Evolutionary conservation across 2,888 invertebrate species (phyloP).

Genomic region (Drosophila meridionalis): DNA sequence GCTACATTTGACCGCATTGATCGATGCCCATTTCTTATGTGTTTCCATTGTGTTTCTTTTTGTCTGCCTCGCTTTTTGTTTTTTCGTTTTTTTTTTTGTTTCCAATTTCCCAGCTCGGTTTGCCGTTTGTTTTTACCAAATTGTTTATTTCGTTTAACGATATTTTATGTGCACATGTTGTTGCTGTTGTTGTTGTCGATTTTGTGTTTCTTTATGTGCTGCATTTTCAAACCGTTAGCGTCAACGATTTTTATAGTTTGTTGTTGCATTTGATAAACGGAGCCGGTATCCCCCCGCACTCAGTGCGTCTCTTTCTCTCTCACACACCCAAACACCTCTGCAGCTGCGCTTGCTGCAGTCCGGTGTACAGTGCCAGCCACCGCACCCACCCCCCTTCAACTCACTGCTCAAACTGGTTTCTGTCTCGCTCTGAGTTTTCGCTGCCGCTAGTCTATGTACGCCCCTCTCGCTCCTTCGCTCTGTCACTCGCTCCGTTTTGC

Average conservation of each 20-base stretch:
- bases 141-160: slow-evolving; percentile 49
- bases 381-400: not conserved
- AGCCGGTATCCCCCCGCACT: slow-evolving; percentile 12
- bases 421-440: slow-evolving; percentile 65
- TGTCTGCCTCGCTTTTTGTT: slow-evolving; percentile 19
- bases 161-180: slow-evolving; percentile 51
- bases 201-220: slow-evolving; percentile 57
- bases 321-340: slow-evolving; percentile 1
- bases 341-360: slow-evolving; percentile 14
- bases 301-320: not conserved
- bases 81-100: slow-evolving; percentile 18
- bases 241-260: slow-evolving; percentile 66
- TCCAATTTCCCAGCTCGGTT: slow-evolving; percentile 51
- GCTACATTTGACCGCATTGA: slow-evolving; percentile 50
- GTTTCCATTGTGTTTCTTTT: slow-evolving; percentile 13
- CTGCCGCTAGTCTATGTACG: slow-evolving; percentile 32
- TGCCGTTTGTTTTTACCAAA: slow-evolving; percentile 50
- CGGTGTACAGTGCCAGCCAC: slow-evolving; percentile 51
- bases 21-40: slow-evolving; percentile 32
- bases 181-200: slow-evolving; percentile 29
- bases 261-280: slow-evolving; percentile 67
- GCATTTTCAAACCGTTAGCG: slow-evolving; percentile 76
- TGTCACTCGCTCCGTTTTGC: slow-evolving; percentile 14
- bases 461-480: slow-evolving; percentile 26
- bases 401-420: slow-evolving; percentile 59